Evolutionary conservation across 2,113 vertebrate species (phyloP).

Genomic region (Oryzias woworae): DNA sequence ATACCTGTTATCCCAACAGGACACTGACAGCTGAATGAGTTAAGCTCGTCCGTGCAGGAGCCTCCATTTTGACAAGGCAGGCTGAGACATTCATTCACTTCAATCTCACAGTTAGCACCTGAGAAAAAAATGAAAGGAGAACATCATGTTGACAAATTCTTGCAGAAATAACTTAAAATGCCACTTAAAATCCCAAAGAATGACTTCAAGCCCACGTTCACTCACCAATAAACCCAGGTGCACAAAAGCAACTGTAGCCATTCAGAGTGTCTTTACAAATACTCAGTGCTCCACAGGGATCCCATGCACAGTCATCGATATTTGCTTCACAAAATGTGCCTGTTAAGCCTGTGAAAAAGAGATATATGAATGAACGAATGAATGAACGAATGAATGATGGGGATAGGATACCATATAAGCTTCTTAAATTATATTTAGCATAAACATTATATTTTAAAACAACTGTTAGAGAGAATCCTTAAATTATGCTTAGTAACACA

Average conservation of each 20-base stretch:
- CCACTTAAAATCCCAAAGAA: conserved; percentile 30
- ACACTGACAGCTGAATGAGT: conserved; percentile 79
- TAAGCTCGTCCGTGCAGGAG: conserved; percentile 76
- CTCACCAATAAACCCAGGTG: conserved; percentile 85
- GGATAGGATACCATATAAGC: no score
- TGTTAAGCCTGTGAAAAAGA: conserved; percentile 73
- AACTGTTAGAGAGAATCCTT: no score
- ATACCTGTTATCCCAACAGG: conserved; percentile 79
- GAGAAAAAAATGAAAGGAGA: conserved; percentile 41
- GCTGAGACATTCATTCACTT: conserved; percentile 82
- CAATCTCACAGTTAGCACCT: conserved; percentile 82
- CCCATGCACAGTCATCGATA: conserved; percentile 68
- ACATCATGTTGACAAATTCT: conserved; percentile 27
- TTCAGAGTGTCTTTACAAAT: conserved; percentile 75
- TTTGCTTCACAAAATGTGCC: conserved; percentile 79
- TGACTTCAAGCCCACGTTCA: conserved; percentile 28
- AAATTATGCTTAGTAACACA: no score
- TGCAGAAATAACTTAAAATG: conserved; percentile 26
- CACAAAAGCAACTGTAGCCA: conserved; percentile 83
- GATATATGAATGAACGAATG: no score
- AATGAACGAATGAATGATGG: no score
- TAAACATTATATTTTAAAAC: no score
- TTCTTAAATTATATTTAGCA: no score
- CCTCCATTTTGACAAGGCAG: conserved; percentile 76
- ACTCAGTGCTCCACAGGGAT: conserved; percentile 78